Percentiles rank a stretch among this genome's conserved stretches.
Conservation (phyloP, 2,797 vertebrate genomes). For the Lophius americanus region DNA sequence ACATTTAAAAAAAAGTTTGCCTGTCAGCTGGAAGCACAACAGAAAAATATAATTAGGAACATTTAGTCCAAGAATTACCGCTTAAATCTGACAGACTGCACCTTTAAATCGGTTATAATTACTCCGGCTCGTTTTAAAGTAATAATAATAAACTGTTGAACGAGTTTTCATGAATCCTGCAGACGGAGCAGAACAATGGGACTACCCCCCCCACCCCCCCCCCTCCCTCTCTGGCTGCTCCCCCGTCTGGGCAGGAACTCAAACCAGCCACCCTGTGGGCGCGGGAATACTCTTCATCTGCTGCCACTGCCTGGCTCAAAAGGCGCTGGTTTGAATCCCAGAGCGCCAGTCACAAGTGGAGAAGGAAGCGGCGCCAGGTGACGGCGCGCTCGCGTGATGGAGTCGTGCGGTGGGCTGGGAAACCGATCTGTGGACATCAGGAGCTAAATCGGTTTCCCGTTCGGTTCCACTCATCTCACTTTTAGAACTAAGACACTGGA, state of each 20-base stretch:
- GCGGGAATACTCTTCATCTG: constrained; percentile 29
- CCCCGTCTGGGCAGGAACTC: constrained; percentile 47
- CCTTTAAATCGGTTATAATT: too few species aligned
- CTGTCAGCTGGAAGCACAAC: too few species aligned
- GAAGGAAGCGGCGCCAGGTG: constrained; percentile 9
- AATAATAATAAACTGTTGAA: too few species aligned
- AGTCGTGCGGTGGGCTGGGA: neutral
- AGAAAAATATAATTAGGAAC: too few species aligned
- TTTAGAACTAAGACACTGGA: too few species aligned
- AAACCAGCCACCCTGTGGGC: constrained; percentile 56
- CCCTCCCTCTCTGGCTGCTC: constrained; percentile 11
- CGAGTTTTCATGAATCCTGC: neutral
- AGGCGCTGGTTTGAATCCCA: constrained; percentile 24
- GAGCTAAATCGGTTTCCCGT: neutral
- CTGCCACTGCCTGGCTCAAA: constrained; percentile 53
- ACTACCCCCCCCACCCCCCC: neutral
- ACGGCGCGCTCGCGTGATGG: neutral
- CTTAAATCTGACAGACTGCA: too few species aligned
- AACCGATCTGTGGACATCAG: neutral
- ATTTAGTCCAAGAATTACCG: too few species aligned
- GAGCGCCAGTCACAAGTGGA: constrained; percentile 10
- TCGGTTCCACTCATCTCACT: too few species aligned
- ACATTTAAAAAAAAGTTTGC: too few species aligned
- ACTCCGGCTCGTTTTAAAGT: too few species aligned
- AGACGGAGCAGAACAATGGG: constrained; percentile 7